Evolutionary conservation across 64 coral and sea anemone genomes (phyloP).

Genomic region (Pocillopora verrucosa): DNA sequence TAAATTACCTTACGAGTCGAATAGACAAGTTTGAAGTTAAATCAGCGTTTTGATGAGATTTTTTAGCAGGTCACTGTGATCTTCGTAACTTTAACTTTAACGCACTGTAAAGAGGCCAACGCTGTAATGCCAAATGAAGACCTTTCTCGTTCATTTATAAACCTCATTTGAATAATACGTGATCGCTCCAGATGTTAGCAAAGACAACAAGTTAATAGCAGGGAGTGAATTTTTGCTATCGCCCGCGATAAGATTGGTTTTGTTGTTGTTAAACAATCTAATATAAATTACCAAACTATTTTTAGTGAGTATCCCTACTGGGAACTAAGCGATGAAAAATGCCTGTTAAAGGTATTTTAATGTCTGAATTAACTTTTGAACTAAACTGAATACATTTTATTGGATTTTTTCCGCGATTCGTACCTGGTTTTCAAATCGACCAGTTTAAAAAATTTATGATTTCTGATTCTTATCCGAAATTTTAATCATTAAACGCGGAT

Average conservation of each 20-base stretch:
- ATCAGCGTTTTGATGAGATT: background rate
- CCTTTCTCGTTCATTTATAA: constrained; percentile 10
- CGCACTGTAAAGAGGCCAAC: constrained; percentile 3
- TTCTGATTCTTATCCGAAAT: constrained; percentile 28
- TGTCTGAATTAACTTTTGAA: background rate
- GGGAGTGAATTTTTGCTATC: constrained; percentile 22
- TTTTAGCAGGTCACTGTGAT: background rate
- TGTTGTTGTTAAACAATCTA: constrained; percentile 35
- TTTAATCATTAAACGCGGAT: constrained; percentile 31
- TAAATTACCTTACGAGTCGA: background rate
- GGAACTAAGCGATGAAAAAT: background rate
- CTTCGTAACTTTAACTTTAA: background rate
- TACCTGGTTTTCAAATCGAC: background rate
- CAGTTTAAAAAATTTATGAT: constrained; percentile 31
- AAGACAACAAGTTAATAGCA: constrained; percentile 34
- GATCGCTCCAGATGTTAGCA: constrained; percentile 39
- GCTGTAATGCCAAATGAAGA: background rate
- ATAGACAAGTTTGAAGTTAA: background rate
- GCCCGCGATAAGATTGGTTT: constrained; percentile 17
- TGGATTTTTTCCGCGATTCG: background rate
- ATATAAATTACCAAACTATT: constrained; percentile 35
- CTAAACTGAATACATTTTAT: background rate
- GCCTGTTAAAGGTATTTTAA: constrained; percentile 11
- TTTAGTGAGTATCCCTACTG: background rate
- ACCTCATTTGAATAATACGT: constrained; percentile 48